These are phyloP conservation scores for Arrhamphus sclerolepis DNA, from an alignment of 2,797 vertebrate genomes.

Conservation along the genomic window DNA sequence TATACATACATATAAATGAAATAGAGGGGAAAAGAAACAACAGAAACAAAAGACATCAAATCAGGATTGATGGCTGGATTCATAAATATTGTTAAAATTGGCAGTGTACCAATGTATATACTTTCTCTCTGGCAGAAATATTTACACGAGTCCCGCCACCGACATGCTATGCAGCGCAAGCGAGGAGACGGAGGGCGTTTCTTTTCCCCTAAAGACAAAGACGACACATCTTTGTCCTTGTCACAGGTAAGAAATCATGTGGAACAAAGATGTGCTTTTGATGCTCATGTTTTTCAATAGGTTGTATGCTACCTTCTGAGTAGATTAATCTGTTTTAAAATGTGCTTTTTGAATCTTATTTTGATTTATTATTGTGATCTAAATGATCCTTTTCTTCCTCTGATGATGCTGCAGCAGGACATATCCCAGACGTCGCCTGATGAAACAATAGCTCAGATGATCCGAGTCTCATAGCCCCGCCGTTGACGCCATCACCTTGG, in stretches of 20 bases:
- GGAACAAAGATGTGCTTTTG: neutral
- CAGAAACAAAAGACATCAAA: too few relatives aligned
- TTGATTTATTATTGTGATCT: too few relatives aligned
- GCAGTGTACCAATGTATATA: neutral
- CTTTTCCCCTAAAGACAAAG: constrained; percentile 96
- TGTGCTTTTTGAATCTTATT: too few relatives aligned
- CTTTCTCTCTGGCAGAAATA: constrained; percentile 87
- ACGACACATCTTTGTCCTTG: constrained; percentile 79
- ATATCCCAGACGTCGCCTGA: constrained; percentile 85
- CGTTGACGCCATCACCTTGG: constrained; percentile 17
- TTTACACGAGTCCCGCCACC: constrained; percentile 94
- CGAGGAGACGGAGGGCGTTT: constrained; percentile 95
- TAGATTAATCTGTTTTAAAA: neutral
- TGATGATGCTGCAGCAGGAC: constrained; percentile 78
- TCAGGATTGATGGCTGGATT: neutral
- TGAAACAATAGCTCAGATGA: constrained; percentile 94
- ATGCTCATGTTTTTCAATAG: neutral
- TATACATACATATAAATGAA: too few relatives aligned
- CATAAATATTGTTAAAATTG: too few relatives aligned
- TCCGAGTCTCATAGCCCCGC: constrained; percentile 88
- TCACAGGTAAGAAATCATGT: constrained; percentile 69
- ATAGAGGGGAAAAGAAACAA: too few relatives aligned
- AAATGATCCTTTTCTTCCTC: neutral
- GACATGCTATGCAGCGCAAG: constrained; percentile 96
- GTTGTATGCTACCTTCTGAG: neutral